phyloP scores from a whole-genome alignment of 1,140 invertebrate species.

The Achroia grisella region DNA sequence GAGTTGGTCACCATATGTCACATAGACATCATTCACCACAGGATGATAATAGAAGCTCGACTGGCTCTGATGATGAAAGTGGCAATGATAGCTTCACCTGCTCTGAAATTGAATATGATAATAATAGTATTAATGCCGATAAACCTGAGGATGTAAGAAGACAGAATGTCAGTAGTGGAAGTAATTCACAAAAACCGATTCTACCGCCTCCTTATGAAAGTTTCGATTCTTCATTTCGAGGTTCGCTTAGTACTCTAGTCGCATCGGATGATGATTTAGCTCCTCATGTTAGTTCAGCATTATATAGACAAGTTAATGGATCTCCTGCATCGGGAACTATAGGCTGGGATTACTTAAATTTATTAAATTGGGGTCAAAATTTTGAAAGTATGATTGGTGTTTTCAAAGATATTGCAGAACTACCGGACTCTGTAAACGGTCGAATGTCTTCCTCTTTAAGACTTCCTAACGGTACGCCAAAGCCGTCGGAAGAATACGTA shows the following conservation, averaged over 20 bases:
- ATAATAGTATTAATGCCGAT: slow-evolving; percentile 86
- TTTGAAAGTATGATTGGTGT: slow-evolving; percentile 96
- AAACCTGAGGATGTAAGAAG: slow-evolving; percentile 81
- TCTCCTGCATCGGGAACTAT: slow-evolving; percentile 82
- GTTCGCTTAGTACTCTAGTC: slow-evolving; percentile 92
- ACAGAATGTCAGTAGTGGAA: slow-evolving; percentile 74
- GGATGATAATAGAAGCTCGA: slow-evolving; percentile 84
- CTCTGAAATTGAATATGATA: slow-evolving; percentile 98
- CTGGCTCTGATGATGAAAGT: slow-evolving; percentile 91
- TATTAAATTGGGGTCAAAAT: slow-evolving; percentile 96
- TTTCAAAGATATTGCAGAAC: slow-evolving; percentile 95
- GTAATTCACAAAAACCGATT: slow-evolving; percentile 77
- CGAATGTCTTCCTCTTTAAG: slow-evolving; percentile 78
- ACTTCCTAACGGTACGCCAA: slow-evolving; percentile 79
- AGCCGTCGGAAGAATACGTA: slow-evolving; percentile 88
- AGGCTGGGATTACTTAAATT: slow-evolving; percentile 93
- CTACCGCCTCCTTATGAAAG: slow-evolving; percentile 88
- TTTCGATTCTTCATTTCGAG: slow-evolving; percentile 94
- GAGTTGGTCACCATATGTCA: slow-evolving; percentile 76
- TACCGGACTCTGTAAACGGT: slow-evolving; percentile 86
- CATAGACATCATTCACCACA: slow-evolving; percentile 81
- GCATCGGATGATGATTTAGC: slow-evolving; percentile 93
- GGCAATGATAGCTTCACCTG: slow-evolving; percentile 98
- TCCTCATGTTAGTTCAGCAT: slow-evolving; percentile 79
- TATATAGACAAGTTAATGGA: slow-evolving; percentile 85